Percentiles rank a stretch among this genome's conserved stretches.
Conservation (phyloP, 2,888 invertebrate species). For the Drosophila atroscutellata region DNA sequence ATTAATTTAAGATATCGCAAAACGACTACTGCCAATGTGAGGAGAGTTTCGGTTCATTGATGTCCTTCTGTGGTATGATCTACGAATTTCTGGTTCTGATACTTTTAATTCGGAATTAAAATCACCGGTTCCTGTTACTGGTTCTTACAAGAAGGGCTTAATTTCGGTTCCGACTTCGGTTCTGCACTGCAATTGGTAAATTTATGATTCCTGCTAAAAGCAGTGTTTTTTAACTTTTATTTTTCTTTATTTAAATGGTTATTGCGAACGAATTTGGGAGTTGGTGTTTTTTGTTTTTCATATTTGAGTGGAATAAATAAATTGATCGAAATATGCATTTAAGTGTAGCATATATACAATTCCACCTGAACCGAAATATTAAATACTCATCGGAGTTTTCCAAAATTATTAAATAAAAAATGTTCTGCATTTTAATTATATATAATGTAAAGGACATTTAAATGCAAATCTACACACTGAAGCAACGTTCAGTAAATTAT, state of each 20-base stretch:
- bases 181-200: background rate
- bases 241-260: background rate
- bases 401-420: background rate
- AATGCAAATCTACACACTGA: background rate
- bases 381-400: background rate
- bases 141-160: background rate
- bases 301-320: background rate
- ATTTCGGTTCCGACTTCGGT: background rate
- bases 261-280: background rate
- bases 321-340: background rate
- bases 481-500: background rate
- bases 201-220: background rate
- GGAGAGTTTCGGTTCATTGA: background rate
- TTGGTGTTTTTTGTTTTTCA: background rate
- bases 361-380: background rate
- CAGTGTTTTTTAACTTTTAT: background rate
- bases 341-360: background rate
- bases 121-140: background rate
- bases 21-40: no score
- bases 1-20: background rate
- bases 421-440: background rate
- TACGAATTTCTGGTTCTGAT: background rate
- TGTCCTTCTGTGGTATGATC: background rate
- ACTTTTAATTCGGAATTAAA: background rate
- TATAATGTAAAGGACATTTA: background rate